Conservation (phyloP, 2,797 vertebrate species). For the Sarcoramphus papa region DNA sequence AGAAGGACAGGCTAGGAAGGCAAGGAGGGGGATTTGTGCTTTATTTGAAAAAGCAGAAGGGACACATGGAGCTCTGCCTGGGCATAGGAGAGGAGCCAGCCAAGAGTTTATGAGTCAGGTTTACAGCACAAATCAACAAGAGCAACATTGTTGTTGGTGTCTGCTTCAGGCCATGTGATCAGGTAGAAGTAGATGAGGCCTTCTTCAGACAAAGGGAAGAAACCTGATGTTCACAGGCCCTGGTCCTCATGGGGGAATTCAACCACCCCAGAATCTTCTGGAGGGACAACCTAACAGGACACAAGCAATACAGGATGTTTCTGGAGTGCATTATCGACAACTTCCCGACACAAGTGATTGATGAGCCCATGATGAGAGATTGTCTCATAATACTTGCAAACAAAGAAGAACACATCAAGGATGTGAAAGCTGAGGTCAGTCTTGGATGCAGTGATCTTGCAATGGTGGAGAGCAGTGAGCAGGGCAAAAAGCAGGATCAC, state of each 20-base stretch:
- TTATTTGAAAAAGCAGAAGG: not conserved
- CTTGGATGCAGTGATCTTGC: not conserved
- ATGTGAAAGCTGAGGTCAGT: not conserved
- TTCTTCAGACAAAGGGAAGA: not conserved
- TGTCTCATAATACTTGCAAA: not conserved
- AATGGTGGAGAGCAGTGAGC: not conserved
- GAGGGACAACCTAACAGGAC: not conserved
- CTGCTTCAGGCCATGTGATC: not conserved
- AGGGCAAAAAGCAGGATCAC: not conserved
- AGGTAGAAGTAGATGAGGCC: not conserved
- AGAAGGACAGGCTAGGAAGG: not conserved
- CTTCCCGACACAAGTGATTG: not conserved
- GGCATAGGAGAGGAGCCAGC: not conserved
- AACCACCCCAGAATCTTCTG: not conserved
- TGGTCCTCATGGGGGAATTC: not conserved
- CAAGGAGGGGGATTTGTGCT: not conserved
- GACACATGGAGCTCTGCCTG: not conserved
- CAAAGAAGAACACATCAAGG: not conserved
- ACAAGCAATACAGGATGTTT: not conserved
- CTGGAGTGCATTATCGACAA: rapidly evolving
- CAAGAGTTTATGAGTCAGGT: not conserved
- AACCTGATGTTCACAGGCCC: not conserved
- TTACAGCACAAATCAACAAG: not conserved
- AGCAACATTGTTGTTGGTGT: not conserved
- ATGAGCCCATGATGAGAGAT: not conserved